A percentile compares a stretch with the other conserved stretches of the same genome.
These are phyloP conservation scores for Cyclophora punctaria DNA, from an alignment of 2,888 invertebrate species.

Conservation along the genomic window DNA sequence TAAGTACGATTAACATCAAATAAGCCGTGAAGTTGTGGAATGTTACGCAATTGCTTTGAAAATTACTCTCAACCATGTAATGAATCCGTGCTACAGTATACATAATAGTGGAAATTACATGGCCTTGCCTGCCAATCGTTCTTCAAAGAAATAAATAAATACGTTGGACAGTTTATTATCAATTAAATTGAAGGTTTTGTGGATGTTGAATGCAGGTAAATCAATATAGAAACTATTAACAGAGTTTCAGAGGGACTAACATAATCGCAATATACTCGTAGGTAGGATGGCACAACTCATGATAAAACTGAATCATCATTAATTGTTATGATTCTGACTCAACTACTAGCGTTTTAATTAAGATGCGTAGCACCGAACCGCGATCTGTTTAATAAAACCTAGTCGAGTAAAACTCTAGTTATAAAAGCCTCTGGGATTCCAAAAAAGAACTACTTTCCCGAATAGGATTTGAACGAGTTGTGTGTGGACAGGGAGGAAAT, in stretches of 20 bases:
- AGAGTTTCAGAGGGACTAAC: no score
- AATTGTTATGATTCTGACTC: no score
- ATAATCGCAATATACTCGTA: no score
- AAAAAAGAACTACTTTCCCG: conserved; percentile 6
- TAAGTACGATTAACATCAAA: background rate
- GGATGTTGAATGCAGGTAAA: no score
- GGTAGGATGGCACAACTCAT: no score
- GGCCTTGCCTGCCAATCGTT: conserved; percentile 27
- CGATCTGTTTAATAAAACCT: background rate
- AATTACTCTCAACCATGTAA: conserved; percentile 16
- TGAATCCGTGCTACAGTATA: conserved; percentile 19
- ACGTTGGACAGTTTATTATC: no score
- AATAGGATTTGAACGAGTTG: conserved; percentile 11
- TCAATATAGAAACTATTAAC: no score
- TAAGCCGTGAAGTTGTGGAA: background rate
- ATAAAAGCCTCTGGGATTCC: background rate
- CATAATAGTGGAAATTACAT: conserved; percentile 27
- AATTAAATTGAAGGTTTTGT: no score
- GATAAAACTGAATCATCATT: no score
- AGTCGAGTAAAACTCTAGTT: no score
- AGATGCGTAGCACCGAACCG: background rate
- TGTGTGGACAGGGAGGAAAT: conserved; percentile 13
- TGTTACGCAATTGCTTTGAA: conserved; percentile 8
- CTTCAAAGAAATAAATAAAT: no score
- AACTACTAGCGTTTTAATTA: no score